Evolutionary conservation across 2,888 invertebrate genomes (phyloP).

Genomic region (Tetanocera ferruginea): DNA sequence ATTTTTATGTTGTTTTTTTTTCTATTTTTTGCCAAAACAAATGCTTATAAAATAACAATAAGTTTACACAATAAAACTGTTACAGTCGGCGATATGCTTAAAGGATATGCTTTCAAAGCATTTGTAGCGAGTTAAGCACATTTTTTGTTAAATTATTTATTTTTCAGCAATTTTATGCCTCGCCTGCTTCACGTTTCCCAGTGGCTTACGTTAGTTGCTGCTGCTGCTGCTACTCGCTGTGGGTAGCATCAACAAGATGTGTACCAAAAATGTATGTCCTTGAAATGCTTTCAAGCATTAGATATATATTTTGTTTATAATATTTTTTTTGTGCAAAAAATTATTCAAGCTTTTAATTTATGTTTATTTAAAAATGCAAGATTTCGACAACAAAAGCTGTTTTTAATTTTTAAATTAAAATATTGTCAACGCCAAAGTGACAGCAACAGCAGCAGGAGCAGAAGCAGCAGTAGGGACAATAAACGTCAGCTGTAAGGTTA

Average conservation of each 20-base stretch:
- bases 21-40: not conserved
- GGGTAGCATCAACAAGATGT: no score
- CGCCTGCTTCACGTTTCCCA: not conserved
- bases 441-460: no score
- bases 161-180: not conserved
- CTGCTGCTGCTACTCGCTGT: no score
- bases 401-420: no score
- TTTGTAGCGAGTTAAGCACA: not conserved
- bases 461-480: no score
- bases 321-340: not conserved
- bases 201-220: not conserved
- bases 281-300: not conserved
- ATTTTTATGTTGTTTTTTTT: no score
- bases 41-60: no score
- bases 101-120: not conserved
- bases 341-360: not conserved
- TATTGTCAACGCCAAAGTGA: no score
- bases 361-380: not conserved
- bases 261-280: not conserved
- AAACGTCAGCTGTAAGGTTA: not conserved
- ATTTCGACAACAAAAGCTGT: not conserved
- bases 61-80: no score
- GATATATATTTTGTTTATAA: not conserved
- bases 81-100: no score
- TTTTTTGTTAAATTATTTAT: not conserved